Base-by-base conservation (phyloP, 1,140 invertebrate species). In the Theocolax elegans region DNA sequence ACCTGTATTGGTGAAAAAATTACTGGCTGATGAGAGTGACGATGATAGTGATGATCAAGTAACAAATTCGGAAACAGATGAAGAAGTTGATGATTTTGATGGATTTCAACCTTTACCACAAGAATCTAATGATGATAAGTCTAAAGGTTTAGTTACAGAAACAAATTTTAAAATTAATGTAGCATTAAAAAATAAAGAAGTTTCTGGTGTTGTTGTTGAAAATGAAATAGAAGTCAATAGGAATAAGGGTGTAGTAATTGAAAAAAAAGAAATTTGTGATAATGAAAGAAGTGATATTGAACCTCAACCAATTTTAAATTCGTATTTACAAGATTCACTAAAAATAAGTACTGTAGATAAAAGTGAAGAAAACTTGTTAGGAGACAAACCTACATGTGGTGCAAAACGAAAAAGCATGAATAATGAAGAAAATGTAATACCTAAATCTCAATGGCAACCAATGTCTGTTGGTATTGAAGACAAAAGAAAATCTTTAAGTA, bases 1-100 rank as follows among this genome's bases (percentile, higher is more conserved):
- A 51, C 81, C 81, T 13, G 67, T 81, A 7, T 68, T 77, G 8
- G 72, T 83, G 3, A 80, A 80, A 42, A 76, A 71, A 0, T 67
- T 80, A 3, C 27, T 80, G n/a, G 80, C 80, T 31, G 74, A 77
- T 23, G 53, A 63, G 2, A 69, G 72, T 40, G 67, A 71, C 27
- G 74, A 75, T 60, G 73, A 75, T 44, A 75, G 67, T 27, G 77
- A 80, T 21, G 74, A 81, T 23, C 74, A 71, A 25, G 8, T 63
- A n/a, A 38, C 17, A 15, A 69, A 74, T 46, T 75, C 69, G 42
- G 74, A 74, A 10, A 66, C 71, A 4, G 72, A 74, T 53, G 71
- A 69, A 10, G 75, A 80, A 10, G 74, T 64, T 17, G 75, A 79
- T 40, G 71, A 78, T 23, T 51, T 58, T 53, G 68, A 71, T 35